Conservation (phyloP, 2,797 vertebrate genomes). For the Protosalanx chinensis region DNA sequence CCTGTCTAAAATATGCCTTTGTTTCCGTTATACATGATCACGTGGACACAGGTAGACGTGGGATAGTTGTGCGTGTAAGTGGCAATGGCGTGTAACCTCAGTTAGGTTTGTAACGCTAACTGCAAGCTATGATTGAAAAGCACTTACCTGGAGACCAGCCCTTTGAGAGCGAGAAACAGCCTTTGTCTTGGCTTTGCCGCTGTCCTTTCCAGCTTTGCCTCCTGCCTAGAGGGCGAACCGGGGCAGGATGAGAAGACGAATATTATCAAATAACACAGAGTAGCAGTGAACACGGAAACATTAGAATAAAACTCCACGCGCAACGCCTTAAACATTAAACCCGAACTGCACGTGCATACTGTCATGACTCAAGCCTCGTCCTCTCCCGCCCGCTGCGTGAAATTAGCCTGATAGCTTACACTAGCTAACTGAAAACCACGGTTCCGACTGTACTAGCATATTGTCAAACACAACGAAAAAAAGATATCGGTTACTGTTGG, state of each 20-base stretch:
- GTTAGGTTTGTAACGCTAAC: no score
- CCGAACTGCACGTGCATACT: no score
- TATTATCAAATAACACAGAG: background rate
- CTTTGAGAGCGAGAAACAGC: slow-evolving; percentile 83
- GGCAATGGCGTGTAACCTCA: background rate
- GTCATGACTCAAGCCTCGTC: no score
- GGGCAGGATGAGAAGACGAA: no score
- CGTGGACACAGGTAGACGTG: background rate
- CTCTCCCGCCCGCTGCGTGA: no score
- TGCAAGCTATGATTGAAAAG: background rate
- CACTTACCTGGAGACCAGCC: slow-evolving; percentile 79
- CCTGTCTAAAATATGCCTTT: background rate
- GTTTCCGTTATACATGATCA: background rate
- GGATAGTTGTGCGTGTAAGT: background rate
- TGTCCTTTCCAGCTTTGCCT: slow-evolving; percentile 85
- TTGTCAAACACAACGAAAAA: no score
- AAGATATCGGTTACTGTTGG: no score
- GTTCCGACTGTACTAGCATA: no score
- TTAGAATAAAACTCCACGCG: background rate
- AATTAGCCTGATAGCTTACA: no score
- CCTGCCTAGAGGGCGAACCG: slow-evolving; percentile 69
- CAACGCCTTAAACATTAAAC: no score
- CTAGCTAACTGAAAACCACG: no score
- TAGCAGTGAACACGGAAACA: background rate
- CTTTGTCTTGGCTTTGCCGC: slow-evolving; percentile 83